phyloP scores from a whole-genome alignment of 2,797 vertebrate genomes.

The Taenioides sp. region DNA sequence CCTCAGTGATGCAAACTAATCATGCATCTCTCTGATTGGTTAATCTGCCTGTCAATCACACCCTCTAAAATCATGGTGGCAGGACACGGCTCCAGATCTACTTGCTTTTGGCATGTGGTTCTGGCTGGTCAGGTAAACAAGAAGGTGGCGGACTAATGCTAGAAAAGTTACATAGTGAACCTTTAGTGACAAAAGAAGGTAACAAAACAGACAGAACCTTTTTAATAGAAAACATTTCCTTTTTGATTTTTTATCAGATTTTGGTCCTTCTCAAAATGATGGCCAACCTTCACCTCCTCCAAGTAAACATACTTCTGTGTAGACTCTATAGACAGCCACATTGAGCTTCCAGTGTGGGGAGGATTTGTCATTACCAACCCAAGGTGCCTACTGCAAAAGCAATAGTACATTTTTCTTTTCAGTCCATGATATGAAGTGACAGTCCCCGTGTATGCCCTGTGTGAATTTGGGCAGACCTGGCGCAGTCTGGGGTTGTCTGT shows the following conservation, averaged over 20 bases:
- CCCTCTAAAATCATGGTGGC: no score
- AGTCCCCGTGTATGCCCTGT: conserved; percentile 46
- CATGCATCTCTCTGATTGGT: no score
- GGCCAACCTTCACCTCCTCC: neutral
- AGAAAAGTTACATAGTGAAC: no score
- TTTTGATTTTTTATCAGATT: neutral
- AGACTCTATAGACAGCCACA: neutral
- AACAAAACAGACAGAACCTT: neutral
- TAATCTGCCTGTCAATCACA: no score
- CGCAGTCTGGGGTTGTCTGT: conserved; percentile 37
- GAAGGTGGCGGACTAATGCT: no score
- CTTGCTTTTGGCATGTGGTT: no score
- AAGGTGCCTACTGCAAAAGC: conserved; percentile 50
- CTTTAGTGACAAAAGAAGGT: neutral
- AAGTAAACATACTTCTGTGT: neutral
- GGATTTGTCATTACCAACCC: conserved; percentile 40
- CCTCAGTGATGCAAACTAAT: no score
- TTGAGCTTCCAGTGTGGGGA: conserved; percentile 30
- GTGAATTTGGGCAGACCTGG: conserved; percentile 43
- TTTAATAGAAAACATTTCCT: neutral
- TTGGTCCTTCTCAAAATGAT: neutral
- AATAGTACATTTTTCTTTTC: conserved; percentile 44
- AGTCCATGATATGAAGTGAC: conserved; percentile 47
- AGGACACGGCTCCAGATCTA: no score
- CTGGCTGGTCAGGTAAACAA: no score